Conservation (phyloP, 1,140 invertebrate species). For the Drosophila lacteicornis region DNA sequence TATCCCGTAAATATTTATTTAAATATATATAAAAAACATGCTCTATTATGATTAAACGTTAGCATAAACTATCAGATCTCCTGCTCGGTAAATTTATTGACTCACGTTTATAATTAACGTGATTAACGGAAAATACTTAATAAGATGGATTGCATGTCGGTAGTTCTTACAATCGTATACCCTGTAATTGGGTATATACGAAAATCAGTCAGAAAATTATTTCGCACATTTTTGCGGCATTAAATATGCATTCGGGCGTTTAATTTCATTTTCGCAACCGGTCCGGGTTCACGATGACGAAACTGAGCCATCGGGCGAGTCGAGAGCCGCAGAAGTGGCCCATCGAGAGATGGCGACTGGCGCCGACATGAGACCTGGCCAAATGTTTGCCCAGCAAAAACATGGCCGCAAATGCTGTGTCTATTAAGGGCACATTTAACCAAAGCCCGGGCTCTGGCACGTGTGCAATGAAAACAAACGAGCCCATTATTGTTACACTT, state of each 20-base stretch:
- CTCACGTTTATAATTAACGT: neutral
- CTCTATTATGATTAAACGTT: too few relatives aligned
- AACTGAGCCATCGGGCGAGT: slow-evolving; percentile 22
- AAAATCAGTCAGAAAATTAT: slow-evolving; percentile 30
- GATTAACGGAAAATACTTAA: slow-evolving; percentile 7
- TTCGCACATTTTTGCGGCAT: slow-evolving; percentile 46
- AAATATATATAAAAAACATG: too few relatives aligned
- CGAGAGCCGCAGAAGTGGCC: slow-evolving; percentile 27
- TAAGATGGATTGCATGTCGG: neutral
- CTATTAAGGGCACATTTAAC: slow-evolving; percentile 73
- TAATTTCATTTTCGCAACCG: slow-evolving; percentile 46
- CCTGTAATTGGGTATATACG: slow-evolving; percentile 2
- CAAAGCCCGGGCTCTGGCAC: slow-evolving; percentile 46
- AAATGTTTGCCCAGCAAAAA: slow-evolving; percentile 57
- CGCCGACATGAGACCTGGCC: slow-evolving; percentile 19
- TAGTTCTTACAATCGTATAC: neutral
- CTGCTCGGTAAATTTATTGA: neutral
- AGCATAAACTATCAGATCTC: too few relatives aligned
- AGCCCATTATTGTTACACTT: slow-evolving; percentile 73
- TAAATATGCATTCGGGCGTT: slow-evolving; percentile 48
- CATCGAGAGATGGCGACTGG: slow-evolving; percentile 9
- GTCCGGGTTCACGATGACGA: slow-evolving; percentile 2
- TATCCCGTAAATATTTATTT: too few relatives aligned
- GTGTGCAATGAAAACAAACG: slow-evolving; percentile 74
- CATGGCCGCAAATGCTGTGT: slow-evolving; percentile 63